Base-by-base conservation (phyloP, 2,113 vertebrate species). In the Neotragus moschatus region DNA sequence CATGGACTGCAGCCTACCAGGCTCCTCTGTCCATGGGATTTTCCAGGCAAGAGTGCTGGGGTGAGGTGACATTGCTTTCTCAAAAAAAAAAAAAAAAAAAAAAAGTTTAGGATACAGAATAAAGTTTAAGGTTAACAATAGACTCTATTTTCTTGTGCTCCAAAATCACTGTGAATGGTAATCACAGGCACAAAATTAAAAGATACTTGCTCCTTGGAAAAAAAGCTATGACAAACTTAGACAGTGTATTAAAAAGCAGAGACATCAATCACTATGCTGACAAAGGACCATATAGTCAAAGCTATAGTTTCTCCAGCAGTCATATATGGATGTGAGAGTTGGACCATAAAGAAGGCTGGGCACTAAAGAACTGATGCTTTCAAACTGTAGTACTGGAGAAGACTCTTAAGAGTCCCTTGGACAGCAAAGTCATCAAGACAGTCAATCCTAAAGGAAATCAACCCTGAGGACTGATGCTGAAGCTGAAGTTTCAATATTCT, bases 121-220 rank as follows among this genome's bases (percentile, higher is more conserved):
- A n/a, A 28, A 84, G 2, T 47, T 84, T 84, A 63, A 86, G 5
- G 2, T 1, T 58, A 84, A 45, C 7, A 0, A 43, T 11, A 73
- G 12, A 73, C 33, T 70, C 70, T 14, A 6, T 73, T 73, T 73
- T 26, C 70, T 73, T 43, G 21, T 39, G 36, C 36, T 73, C 36
- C 36, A 73, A 25, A 43, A 73, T 43, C 70, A 43, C 5, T 7
- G 70, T 0, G 0, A 39, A 14, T 73, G 36, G 21, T 73, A 30
- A 73, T 21, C 43, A 3, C 21, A 43, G 70, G 21, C 36, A 73
- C 70, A 73, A 25, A 73, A 73, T 43, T 43, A 73, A 73, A 73
- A 43, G 36, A 13, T 23, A 13, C 21, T 73, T 73, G 11, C 36
- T 73, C 36, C 70, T 73, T 43, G 21, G 36, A 73, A 73, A 6